These are phyloP conservation scores for Poeciliopsis turrubarensis DNA, from an alignment of 2,113 vertebrate genomes.

Conservation along the genomic window DNA sequence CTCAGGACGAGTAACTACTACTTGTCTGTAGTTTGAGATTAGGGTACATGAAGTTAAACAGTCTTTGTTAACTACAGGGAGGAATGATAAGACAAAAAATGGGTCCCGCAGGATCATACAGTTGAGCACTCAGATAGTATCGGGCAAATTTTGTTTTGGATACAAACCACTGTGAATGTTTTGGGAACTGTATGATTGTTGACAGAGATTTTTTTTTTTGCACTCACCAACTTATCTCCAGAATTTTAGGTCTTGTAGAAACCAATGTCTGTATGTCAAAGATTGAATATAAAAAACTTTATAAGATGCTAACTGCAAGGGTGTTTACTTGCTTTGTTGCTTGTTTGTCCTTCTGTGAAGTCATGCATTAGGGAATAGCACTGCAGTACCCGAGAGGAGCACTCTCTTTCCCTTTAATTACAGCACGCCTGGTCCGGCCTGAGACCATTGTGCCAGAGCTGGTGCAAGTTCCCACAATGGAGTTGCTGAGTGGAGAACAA, in stretches of 20 bases:
- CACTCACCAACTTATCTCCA: neutral
- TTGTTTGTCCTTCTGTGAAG: constrained; percentile 76
- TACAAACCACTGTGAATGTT: neutral
- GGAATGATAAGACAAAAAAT: constrained; percentile 55
- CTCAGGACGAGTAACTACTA: constrained; percentile 39
- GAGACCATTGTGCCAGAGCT: constrained; percentile 70
- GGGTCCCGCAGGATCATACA: neutral
- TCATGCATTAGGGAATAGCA: constrained; percentile 75
- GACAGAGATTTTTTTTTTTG: neutral
- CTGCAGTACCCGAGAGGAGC: constrained; percentile 59
- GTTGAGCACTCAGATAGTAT: neutral
- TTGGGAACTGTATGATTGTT: neutral
- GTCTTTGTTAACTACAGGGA: constrained; percentile 41
- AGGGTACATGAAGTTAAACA: constrained; percentile 53
- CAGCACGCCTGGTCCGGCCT: constrained; percentile 60
- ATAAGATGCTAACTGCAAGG: constrained; percentile 36
- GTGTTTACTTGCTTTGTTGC: constrained; percentile 66
- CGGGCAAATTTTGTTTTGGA: neutral
- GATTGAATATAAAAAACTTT: neutral
- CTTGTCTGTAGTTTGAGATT: constrained; percentile 56
- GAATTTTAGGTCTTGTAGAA: neutral
- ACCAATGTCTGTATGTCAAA: neutral
- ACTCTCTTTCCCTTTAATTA: constrained; percentile 75
- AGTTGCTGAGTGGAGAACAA: constrained; percentile 76
- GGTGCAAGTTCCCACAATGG: constrained; percentile 78